Evolutionary conservation across 23 tunicate species (phyloP), one percentile per base, ranked within the genome.

Genomic region (Oikopleura dioica): DNA sequence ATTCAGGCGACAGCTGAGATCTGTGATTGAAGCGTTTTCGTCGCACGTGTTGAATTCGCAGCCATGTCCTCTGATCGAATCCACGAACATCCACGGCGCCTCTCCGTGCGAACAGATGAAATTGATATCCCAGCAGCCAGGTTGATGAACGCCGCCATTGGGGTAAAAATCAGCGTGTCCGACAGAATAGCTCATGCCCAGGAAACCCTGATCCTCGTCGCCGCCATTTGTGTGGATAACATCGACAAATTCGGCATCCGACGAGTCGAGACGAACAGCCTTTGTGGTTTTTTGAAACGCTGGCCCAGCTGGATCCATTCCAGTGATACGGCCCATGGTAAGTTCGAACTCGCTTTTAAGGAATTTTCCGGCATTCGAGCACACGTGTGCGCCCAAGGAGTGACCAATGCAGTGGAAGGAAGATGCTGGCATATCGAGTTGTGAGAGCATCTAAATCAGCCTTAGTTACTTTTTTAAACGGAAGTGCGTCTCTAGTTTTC

Each of bases 151-250:
- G 29, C 72, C 72, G 2, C 72, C 72, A 31, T 63, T 63, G 16
- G 72, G 72, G 33, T 12, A 63, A 28, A 63, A 63, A 28, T 63
- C 72, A 21, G 72, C 72, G 26, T 63, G 72, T 23, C 72, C 72
- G 26, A 63, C 72, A 63, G 30, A 2, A 12, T 24, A 5, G 26
- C 26, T 63, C 33, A 63, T 63, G 26, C 72, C 72, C 30, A 63
- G 72, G 26, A 63, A 63, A 12, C 72, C 72, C 29, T 2, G 33
- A 63, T 63, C 72, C 33, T 63, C 72, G 26, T 63, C 26, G 26
- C 72, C 72, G 2, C 72, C 72, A 63, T 63, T 63, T 16, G 72
- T 63, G 33, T 63, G 72, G 26, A 63, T 63, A 2, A 63, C 16
- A 63, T 63, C 72, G 29, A 63, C 72, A 63, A 63, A 63, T 2